Evolutionary conservation across 2,888 invertebrate genomes (phyloP), one percentile per base, ranked within the genome.

Genomic region (Apamea monoglypha): DNA sequence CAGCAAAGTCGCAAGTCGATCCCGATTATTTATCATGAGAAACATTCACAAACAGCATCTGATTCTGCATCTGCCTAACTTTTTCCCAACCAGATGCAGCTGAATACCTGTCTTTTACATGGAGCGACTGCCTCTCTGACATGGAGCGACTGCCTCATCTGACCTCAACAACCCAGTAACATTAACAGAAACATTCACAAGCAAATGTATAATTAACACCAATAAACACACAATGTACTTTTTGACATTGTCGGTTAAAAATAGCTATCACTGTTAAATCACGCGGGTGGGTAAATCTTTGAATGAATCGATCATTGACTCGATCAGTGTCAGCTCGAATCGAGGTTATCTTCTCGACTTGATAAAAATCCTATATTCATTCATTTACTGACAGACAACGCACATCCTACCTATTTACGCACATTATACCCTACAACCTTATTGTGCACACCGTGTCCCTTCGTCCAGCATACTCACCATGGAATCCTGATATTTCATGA

Each of bases 211-310:
- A 73, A 68, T 53, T 44, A 66, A 67, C 25, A 36, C 50, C 0
- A 66, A 61, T 63, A 53, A 79, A 67, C 29, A 80, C 36, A 10
- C 47, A 44, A 18, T 69, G 67, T 56, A 63, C 74, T 74, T 74
- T 80, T 74, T 80, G 80, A 80, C 80, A 80, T 80, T 80, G 80
- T 63, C n/a, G 53, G 25, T 44, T 74, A 80, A 56, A 74, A 80
- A 80, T 80, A 80, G 74, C n/a, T 67, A 18, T 53, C 44, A 16
- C 4, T 32, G 50, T 53, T 47, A 44, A 50, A 68, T 80, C 53
- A 63, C 61, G 67, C 66, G 36, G 40, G 16, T 21, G n/a, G 1
- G n/a, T 10, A 16, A 72, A 66, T 50, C 10, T 63, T 14, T 59
- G n/a, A 63, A 47, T 70, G 25, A 40, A 79, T 79, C 71, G 25